Evolutionary conservation across 2,797 vertebrate species (phyloP).

Genomic region (Acanthis flammea): DNA sequence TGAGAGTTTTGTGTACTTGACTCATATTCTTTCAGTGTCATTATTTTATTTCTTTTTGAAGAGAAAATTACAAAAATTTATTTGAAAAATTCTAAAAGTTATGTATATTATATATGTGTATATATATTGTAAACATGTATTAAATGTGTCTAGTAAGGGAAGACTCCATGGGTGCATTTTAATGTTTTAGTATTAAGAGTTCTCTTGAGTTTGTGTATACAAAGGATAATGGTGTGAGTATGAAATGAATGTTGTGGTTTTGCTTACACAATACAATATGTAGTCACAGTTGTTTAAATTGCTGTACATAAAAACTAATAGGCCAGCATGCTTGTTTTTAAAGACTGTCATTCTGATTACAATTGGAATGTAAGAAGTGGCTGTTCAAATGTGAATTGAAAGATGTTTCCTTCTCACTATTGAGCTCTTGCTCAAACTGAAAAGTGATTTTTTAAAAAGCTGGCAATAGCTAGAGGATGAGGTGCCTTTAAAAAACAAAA

Average conservation of each 20-base stretch:
- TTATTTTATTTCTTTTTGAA: constrained; percentile 77
- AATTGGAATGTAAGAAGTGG: constrained; percentile 80
- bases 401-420: constrained; percentile 70
- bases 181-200: constrained; percentile 78
- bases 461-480: constrained; percentile 79
- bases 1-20: constrained; percentile 76
- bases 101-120: constrained; percentile 84
- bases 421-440: constrained; percentile 67
- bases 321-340: constrained; percentile 80
- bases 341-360: constrained; percentile 80
- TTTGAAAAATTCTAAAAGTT: constrained; percentile 79
- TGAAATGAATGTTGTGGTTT: constrained; percentile 77
- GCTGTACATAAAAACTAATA: constrained; percentile 78
- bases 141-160: constrained; percentile 76
- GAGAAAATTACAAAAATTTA: constrained; percentile 76
- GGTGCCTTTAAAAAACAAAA: constrained; percentile 76
- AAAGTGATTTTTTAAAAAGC: constrained; percentile 57
- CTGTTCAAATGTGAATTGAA: constrained; percentile 80
- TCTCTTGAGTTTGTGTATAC: constrained; percentile 72
- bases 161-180: constrained; percentile 79
- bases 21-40: constrained; percentile 71
- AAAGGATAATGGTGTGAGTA: constrained; percentile 72
- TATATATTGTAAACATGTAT: constrained; percentile 76
- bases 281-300: constrained; percentile 77
- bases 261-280: constrained; percentile 75